phyloP scores from a whole-genome alignment of 2,797 vertebrate species.

The Sebastes flavidus region DNA sequence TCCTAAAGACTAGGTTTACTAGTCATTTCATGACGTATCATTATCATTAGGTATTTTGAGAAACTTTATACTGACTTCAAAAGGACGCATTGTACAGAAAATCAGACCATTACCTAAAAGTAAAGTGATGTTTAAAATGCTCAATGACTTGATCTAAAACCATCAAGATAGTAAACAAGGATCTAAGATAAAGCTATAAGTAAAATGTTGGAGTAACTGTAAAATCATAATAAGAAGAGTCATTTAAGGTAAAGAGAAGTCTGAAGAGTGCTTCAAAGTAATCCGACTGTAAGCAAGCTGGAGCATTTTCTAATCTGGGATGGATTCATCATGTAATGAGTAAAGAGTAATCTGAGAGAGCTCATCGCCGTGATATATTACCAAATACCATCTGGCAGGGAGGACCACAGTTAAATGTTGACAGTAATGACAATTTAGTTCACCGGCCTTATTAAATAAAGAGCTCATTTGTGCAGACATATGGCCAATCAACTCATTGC shows the following conservation, averaged over 20 bases:
- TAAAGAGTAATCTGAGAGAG: conserved; percentile 63
- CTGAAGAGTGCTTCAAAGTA: conserved; percentile 5
- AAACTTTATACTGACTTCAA: not conserved
- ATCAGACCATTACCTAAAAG: not conserved
- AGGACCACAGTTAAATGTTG: conserved; percentile 75
- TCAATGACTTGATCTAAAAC: not conserved
- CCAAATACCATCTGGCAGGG: conserved; percentile 72
- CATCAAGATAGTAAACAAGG: not conserved
- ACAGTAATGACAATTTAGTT: conserved; percentile 81
- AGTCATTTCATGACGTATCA: not conserved
- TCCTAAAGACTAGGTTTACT: not conserved
- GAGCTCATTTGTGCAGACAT: conserved; percentile 76
- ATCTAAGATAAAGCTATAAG: not conserved
- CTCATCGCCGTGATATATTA: conserved; percentile 71
- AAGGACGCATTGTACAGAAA: not conserved
- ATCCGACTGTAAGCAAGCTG: conserved; percentile 28
- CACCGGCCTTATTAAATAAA: conserved; percentile 80
- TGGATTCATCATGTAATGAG: conserved; percentile 54
- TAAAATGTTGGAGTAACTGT: not conserved
- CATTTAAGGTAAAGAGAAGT: not conserved
- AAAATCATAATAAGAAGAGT: not conserved
- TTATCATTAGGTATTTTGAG: not conserved
- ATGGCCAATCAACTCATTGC: conserved; percentile 72
- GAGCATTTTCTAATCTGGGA: conserved; percentile 43
- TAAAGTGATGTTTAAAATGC: not conserved